Base-by-base conservation (phyloP, 1,140 invertebrate genomes). In the Drosophila fuyamai region DNA sequence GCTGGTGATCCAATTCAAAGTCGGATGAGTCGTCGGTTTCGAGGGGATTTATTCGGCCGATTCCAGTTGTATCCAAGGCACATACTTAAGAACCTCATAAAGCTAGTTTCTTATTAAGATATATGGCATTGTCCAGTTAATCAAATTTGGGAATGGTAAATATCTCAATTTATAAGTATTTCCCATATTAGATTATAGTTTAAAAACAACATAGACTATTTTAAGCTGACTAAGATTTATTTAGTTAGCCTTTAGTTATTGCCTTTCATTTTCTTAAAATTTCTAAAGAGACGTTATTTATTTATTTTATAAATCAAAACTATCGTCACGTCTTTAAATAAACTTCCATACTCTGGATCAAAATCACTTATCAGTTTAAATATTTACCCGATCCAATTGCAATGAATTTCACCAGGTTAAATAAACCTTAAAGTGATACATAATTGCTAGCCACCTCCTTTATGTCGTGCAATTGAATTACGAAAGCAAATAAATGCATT, bases 401-500 rank as follows among this genome's bases (percentile, higher is more conserved):
- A 10, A 40, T 29, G 13, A 29, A 57, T 12, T 43, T 29, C 16
- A 12, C 10, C 6, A 23, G 12, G 5, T 38, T 41, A 41, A 56
- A 40, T 38, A 8, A 13, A 48, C 40, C 27, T 41, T 5, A 56
- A 57, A 56, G 10, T 27, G 16, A 12, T 35, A 35, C 50, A 38
- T 48, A 71, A 68, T 68, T 51, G 46, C 13, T 35, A 23, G 62
- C 27, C 63, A 47, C 27, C 50, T 56, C 23, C 50, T 40, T 38
- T 67, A 47, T 56, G 44, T 40, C 16, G 23, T 46, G 9, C 36
- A 48, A 71, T 68, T 56, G 48, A 67, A 56, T 56, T 68, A 56
- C 68, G 35, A 40, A 36, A 35, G 27, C 13, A 41, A 71, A 68
- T 54, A 41, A 55, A 66, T 68, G 50, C 65, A 71, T 71, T 70